These are phyloP conservation scores for Sebastolobus altivelis DNA, from an alignment of 2,797 vertebrate genomes.

Conservation along the genomic window DNA sequence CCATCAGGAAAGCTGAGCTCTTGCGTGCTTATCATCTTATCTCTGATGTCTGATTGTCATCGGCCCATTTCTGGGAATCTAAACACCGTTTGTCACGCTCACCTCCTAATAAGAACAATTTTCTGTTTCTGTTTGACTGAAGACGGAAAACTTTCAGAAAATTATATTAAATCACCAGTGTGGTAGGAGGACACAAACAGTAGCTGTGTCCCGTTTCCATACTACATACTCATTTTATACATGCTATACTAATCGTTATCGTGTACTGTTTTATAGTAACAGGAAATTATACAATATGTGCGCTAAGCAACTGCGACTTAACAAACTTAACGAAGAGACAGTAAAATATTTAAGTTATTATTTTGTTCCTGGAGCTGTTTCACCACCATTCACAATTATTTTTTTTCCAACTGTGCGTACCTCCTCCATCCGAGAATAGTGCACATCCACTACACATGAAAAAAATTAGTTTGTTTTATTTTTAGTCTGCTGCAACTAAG, in stretches of 20 bases:
- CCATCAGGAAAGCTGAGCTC: background rate
- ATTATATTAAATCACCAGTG: background rate
- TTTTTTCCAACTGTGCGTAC: background rate
- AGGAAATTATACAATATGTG: background rate
- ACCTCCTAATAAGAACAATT: background rate
- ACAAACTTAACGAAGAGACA: too few relatives aligned
- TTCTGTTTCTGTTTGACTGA: background rate
- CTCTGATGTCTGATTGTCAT: background rate
- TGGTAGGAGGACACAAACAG: background rate
- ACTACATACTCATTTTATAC: background rate
- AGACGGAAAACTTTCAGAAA: background rate
- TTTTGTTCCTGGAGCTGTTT: background rate
- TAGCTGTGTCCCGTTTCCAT: too few relatives aligned
- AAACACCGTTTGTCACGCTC: background rate
- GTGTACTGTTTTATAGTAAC: background rate
- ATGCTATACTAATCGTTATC: background rate
- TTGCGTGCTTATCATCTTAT: background rate
- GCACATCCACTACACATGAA: background rate
- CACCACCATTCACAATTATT: background rate
- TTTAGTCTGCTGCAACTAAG: background rate
- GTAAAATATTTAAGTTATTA: background rate
- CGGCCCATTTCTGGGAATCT: background rate
- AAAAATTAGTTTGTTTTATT: background rate
- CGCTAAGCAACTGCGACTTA: accelerated
- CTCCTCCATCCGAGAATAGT: background rate